Conservation (phyloP, 2,888 invertebrate genomes). For the Eilema depressum region DNA sequence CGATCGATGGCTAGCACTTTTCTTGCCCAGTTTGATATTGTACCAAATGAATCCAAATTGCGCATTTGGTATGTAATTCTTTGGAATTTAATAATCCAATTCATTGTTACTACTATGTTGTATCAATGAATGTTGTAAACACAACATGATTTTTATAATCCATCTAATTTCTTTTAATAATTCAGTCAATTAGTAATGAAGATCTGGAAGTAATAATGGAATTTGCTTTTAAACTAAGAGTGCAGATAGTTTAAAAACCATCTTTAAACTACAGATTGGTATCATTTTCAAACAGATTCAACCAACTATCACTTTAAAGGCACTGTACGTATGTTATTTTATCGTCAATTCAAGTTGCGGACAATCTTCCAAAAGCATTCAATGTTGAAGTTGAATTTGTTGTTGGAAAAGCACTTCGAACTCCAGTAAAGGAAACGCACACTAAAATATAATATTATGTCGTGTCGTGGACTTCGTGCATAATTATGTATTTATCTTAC, state of each 20-base stretch:
- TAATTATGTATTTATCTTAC: slow-evolving; percentile 30
- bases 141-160: too few relatives aligned
- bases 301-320: slow-evolving; percentile 20
- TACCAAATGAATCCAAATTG: slow-evolving; percentile 53
- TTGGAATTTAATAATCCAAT: slow-evolving; percentile 2
- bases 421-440: slow-evolving; percentile 69
- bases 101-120: background rate
- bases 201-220: too few relatives aligned
- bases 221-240: too few relatives aligned
- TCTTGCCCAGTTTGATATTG: slow-evolving; percentile 58
- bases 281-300: slow-evolving; percentile 20
- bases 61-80: slow-evolving; percentile 2
- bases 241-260: background rate
- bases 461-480: slow-evolving; percentile 67
- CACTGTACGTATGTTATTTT: slow-evolving; percentile 34
- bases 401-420: slow-evolving; percentile 56
- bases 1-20: slow-evolving; percentile 63
- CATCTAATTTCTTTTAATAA: too few relatives aligned
- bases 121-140: background rate
- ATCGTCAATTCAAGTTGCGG: slow-evolving; percentile 52
- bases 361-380: slow-evolving; percentile 54
- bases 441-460: slow-evolving; percentile 46
- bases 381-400: slow-evolving; percentile 51
- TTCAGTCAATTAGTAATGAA: too few relatives aligned
- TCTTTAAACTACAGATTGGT: slow-evolving; percentile 13